Conservation (phyloP, 2,113 vertebrate genomes). For the Marmota flaviventris region DNA sequence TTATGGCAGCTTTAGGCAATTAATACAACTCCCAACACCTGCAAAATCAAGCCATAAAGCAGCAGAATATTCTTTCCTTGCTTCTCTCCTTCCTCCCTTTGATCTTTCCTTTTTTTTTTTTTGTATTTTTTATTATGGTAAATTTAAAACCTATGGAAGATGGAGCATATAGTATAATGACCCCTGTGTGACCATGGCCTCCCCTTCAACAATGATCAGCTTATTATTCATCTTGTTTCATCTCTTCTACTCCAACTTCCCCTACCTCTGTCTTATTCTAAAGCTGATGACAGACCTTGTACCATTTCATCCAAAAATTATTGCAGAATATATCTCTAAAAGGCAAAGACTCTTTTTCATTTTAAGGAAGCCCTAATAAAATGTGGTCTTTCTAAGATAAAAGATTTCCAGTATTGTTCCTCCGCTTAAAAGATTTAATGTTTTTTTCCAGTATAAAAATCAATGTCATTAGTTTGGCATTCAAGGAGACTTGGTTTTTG, state of each 20-base stretch:
- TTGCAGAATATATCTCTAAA: conserved; percentile 1
- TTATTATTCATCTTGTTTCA: not conserved
- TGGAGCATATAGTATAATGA: not conserved
- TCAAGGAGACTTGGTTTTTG: not conserved
- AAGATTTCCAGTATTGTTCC: not conserved
- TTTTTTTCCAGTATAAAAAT: not conserved
- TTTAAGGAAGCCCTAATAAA: not conserved
- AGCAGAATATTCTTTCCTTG: too few relatives aligned
- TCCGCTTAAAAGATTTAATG: conserved; percentile 3
- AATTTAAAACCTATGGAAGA: conserved; percentile 18
- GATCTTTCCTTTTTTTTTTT: not conserved
- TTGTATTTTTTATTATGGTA: not conserved
- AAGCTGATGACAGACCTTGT: not conserved
- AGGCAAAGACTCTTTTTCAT: not conserved
- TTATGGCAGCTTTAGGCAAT: not conserved
- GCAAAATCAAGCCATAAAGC: not conserved
- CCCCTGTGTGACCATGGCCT: not conserved
- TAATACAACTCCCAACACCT: not conserved
- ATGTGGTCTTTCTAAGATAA: not conserved
- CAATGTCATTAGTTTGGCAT: not conserved
- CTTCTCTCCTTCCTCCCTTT: too few relatives aligned
- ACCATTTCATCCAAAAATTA: not conserved
- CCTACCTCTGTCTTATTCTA: not conserved
- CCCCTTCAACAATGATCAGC: not conserved
- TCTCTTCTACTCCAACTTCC: not conserved